Percentiles rank a stretch among this genome's conserved stretches.
phyloP scores from a whole-genome alignment of 1,140 invertebrate species.

The Nylanderia fulva region DNA sequence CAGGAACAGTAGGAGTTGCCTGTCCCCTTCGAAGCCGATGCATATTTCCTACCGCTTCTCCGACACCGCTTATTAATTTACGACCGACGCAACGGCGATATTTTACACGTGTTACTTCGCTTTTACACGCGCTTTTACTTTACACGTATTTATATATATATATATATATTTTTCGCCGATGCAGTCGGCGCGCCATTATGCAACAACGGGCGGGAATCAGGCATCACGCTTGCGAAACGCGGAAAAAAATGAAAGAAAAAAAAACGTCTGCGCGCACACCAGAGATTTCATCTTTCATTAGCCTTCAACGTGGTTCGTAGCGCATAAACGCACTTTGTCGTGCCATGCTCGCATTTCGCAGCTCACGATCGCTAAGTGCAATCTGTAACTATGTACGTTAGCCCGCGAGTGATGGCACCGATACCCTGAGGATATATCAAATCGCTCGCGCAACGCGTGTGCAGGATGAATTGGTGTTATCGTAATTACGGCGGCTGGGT shows the following conservation, averaged over 20 bases:
- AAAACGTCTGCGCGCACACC: slow-evolving; percentile 14
- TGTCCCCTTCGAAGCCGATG: background rate
- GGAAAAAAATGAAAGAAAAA: background rate
- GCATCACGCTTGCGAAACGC: slow-evolving; percentile 12
- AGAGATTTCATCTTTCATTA: slow-evolving; percentile 59
- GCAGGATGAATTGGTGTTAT: slow-evolving; percentile 27
- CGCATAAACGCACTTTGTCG: slow-evolving; percentile 50
- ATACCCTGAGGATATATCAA: slow-evolving; percentile 42
- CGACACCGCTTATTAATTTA: slow-evolving; percentile 39
- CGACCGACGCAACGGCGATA: background rate
- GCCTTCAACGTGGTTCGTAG: slow-evolving; percentile 22
- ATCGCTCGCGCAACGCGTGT: slow-evolving; percentile 9
- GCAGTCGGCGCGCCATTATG: slow-evolving; percentile 1
- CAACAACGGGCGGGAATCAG: slow-evolving; percentile 27
- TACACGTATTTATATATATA: slow-evolving; percentile 9
- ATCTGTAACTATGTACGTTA: slow-evolving; percentile 47
- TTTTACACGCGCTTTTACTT: slow-evolving; percentile 38
- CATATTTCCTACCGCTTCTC: background rate
- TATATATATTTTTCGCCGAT: background rate
- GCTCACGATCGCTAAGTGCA: slow-evolving; percentile 34
- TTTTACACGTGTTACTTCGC: slow-evolving; percentile 17
- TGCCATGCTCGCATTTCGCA: slow-evolving; percentile 65
- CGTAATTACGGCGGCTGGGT: background rate
- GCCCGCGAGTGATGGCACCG: slow-evolving; percentile 30
- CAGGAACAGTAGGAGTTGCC: background rate